These are phyloP conservation scores for Branchipolynoe longqiensis DNA, from an alignment of 2,888 invertebrate species.

Conservation along the genomic window DNA sequence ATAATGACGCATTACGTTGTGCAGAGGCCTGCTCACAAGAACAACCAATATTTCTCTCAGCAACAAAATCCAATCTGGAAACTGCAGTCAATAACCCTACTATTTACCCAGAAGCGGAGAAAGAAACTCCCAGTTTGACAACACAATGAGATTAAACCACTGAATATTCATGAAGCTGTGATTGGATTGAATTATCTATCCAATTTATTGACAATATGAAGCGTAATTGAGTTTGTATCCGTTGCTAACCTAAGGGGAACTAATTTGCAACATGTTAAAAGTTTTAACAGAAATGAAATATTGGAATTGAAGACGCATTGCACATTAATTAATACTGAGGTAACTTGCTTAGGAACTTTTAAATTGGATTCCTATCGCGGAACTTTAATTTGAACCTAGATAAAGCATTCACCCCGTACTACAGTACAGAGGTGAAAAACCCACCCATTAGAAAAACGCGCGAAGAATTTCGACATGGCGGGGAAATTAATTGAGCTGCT, in stretches of 20 bases:
- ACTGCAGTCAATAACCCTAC: neutral
- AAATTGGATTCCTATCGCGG: no score
- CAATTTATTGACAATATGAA: conserved; percentile 27
- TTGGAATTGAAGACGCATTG: no score
- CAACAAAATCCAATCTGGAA: neutral
- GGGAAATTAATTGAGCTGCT: no score
- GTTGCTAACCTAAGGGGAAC: conserved; percentile 32
- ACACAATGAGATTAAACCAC: conserved; percentile 22
- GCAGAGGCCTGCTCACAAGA: neutral
- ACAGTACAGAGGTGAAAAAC: no score
- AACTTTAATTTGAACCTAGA: no score
- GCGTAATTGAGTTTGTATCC: neutral
- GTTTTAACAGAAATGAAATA: neutral
- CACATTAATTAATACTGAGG: no score
- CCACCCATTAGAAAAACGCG: no score
- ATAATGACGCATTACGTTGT: no score
- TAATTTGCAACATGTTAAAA: conserved; percentile 10
- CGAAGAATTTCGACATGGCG: no score
- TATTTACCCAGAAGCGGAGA: neutral
- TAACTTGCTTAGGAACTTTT: no score
- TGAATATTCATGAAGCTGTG: conserved; percentile 17
- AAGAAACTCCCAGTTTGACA: neutral
- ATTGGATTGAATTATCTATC: conserved; percentile 43
- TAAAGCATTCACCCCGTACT: no score
- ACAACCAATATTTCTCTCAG: conserved; percentile 9